These are phyloP conservation scores for Cephus cinctus DNA, from an alignment of 1,140 invertebrate species.

Conservation along the genomic window DNA sequence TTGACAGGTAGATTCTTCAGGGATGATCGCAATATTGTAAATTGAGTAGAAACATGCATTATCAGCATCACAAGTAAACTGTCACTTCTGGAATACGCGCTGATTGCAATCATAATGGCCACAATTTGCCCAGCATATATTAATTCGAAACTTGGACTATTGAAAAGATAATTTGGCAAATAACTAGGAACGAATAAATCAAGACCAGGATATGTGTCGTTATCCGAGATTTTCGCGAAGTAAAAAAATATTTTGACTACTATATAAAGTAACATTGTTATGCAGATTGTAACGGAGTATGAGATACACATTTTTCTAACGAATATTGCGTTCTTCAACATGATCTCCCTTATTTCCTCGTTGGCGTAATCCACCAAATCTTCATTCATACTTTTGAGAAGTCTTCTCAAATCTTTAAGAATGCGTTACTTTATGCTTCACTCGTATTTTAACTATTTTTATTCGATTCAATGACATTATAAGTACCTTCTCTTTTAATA, in stretches of 20 bases:
- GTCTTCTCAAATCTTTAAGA: too few relatives aligned
- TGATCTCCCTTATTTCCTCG: background rate
- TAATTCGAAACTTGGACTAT: slow-evolving; percentile 50
- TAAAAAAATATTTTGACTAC: background rate
- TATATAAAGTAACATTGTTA: background rate
- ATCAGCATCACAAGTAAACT: slow-evolving; percentile 52
- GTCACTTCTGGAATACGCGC: slow-evolving; percentile 51
- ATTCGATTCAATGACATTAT: too few relatives aligned
- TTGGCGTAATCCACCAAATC: slow-evolving; percentile 17
- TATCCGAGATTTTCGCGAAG: background rate
- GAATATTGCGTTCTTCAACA: slow-evolving; percentile 14
- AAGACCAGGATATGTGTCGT: background rate
- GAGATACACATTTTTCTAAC: slow-evolving; percentile 15
- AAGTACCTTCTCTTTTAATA: slow-evolving; percentile 12
- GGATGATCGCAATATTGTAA: slow-evolving; percentile 38
- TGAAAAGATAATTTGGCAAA: slow-evolving; percentile 15
- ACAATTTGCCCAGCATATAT: slow-evolving; percentile 50
- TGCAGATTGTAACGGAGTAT: too few relatives aligned
- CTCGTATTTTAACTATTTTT: too few relatives aligned
- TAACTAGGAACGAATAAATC: background rate
- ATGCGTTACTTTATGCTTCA: too few relatives aligned
- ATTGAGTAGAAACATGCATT: slow-evolving; percentile 53
- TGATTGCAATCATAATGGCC: slow-evolving; percentile 37
- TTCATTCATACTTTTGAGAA: too few relatives aligned
- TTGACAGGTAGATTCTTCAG: slow-evolving; percentile 17